Percentiles rank a stretch among this genome's conserved stretches.
Evolutionary conservation across 2,113 vertebrate genomes (phyloP).

Genomic region (Tylochromis polylepis): DNA sequence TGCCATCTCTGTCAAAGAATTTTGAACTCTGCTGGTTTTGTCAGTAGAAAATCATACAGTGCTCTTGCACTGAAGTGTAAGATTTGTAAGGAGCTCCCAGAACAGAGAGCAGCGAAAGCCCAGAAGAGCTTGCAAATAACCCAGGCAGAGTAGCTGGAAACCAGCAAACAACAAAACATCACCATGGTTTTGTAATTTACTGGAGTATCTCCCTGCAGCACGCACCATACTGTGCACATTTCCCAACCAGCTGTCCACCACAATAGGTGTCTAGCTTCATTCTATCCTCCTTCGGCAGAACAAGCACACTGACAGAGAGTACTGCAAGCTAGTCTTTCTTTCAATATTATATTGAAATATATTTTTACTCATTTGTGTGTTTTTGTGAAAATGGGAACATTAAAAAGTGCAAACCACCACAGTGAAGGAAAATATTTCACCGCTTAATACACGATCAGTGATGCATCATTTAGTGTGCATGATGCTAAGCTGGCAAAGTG

Average conservation of each 20-base stretch:
- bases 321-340: not conserved
- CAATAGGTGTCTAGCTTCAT: not conserved
- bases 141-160: not conserved
- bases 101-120: not conserved
- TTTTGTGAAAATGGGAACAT: not conserved
- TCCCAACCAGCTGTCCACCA: constrained; percentile 17
- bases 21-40: not conserved
- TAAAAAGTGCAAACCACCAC: not conserved
- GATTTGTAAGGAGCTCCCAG: not conserved
- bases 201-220: not conserved
- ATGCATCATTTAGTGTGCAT: not conserved
- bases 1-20: not conserved
- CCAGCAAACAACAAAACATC: constrained; percentile 5
- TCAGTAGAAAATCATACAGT: not conserved
- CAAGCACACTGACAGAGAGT: not conserved
- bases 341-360: not conserved
- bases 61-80: not conserved
- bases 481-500: not conserved
- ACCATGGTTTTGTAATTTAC: constrained; percentile 5
- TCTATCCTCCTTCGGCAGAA: constrained; percentile 2
- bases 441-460: not conserved
- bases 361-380: not conserved
- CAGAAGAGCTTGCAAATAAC: not conserved
- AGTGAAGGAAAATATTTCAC: not conserved
- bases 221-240: not conserved